Percentiles rank a stretch among this genome's conserved stretches.
These are phyloP conservation scores for Thermophis baileyi DNA, from an alignment of 2,113 vertebrate genomes.

Conservation along the genomic window DNA sequence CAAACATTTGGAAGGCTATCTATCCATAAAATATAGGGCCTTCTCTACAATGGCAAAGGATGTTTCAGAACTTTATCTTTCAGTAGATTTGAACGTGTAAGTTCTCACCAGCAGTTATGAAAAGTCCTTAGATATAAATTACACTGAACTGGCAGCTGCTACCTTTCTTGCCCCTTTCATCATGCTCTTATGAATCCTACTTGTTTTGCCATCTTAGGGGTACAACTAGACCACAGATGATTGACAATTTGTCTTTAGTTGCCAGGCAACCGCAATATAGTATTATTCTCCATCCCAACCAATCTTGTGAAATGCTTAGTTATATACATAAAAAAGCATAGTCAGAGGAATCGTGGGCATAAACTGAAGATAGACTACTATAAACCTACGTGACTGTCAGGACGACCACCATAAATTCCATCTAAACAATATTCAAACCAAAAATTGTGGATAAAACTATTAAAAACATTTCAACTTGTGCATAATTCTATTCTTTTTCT, in stretches of 20 bases:
- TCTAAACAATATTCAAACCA: neutral
- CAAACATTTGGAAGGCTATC: neutral
- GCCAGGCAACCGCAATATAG: slow-evolving; percentile 6
- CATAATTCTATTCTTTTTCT: neutral
- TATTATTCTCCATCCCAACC: neutral
- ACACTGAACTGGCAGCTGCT: neutral
- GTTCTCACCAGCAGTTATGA: neutral
- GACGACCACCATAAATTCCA: neutral
- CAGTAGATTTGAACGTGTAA: neutral
- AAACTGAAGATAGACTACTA: neutral
- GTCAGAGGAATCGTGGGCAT: neutral
- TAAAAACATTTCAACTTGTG: neutral
- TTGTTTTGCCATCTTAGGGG: neutral
- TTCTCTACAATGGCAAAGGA: neutral
- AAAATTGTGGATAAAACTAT: too few relatives aligned
- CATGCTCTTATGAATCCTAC: neutral
- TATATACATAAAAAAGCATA: neutral
- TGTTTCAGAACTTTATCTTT: neutral
- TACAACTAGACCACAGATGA: neutral
- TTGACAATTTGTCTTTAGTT: neutral
- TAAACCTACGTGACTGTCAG: too few relatives aligned
- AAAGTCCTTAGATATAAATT: neutral
- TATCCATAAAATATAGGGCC: neutral
- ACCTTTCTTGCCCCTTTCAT: neutral
- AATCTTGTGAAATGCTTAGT: neutral